Percentiles rank a stretch among this genome's conserved stretches.
phyloP scores from a whole-genome alignment of 2,888 invertebrate species.

The Lepetodrilus schrolli region DNA sequence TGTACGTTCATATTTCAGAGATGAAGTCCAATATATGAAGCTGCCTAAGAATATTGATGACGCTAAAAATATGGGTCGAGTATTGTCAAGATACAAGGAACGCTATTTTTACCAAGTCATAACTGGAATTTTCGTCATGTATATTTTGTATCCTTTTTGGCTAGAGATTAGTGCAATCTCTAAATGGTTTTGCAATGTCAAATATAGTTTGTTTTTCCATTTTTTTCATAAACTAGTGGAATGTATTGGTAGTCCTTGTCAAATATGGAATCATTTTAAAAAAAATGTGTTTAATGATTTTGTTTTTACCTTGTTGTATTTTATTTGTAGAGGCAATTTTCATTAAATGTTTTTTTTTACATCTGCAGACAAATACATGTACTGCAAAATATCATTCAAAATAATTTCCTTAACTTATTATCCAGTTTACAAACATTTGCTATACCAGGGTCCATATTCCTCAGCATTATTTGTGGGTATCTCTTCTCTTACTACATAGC shows the following conservation, averaged over 20 bases:
- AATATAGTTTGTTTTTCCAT: too few species aligned
- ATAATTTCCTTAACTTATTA: conserved; percentile 54
- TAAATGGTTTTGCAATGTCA: too few species aligned
- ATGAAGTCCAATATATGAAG: conserved; percentile 89
- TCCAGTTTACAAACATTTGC: conserved; percentile 93
- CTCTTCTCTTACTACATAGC: conserved; percentile 95
- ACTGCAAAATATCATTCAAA: too few species aligned
- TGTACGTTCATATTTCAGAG: conserved; percentile 83
- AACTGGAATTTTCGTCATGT: conserved; percentile 89
- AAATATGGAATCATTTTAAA: too few species aligned
- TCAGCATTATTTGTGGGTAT: conserved; percentile 97
- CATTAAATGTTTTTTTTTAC: too few species aligned
- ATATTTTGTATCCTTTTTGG: conserved; percentile 88
- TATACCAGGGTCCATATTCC: conserved; percentile 98
- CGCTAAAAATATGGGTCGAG: conserved; percentile 92
- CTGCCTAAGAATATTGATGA: conserved; percentile 95
- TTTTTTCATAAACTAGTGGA: too few species aligned
- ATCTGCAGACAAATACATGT: too few species aligned
- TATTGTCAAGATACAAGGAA: conserved; percentile 93
- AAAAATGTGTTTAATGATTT: too few species aligned
- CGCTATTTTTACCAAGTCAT: conserved; percentile 94
- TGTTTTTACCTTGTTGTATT: too few species aligned
- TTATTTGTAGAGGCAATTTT: too few species aligned
- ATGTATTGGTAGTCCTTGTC: too few species aligned
- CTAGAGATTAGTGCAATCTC: too few species aligned